Base-by-base conservation (phyloP, 2,797 vertebrate genomes). In the Pterois miles region DNA sequence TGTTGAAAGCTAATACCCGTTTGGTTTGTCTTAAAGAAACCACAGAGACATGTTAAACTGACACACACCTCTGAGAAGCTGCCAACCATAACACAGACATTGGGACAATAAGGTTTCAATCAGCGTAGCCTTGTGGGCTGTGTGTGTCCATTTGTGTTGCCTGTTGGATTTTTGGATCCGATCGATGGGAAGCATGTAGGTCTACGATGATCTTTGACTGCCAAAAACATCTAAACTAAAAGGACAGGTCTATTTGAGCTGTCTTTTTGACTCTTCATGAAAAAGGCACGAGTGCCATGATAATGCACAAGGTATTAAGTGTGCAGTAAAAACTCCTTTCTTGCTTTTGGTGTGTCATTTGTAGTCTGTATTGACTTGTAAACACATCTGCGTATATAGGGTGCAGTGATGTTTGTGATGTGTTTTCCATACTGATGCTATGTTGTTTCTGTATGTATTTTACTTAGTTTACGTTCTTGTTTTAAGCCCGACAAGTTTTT, bases 251-350 rank as follows among this genome's bases (percentile, higher is more conserved):
- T 20, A 20, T 48, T 23, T 33, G 8, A 48, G 22, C 46, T 40
- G 3, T 34, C 14, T 8, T 48, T 50, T 38, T 29, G 4, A 31
- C 36, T 70, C 13, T 23, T 46, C 43, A 46, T 0, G 18, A 20
- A 0, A 46, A 0, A 46, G 43, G 43, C 43, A 1, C 20, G 43
- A 46, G 20, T 46, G 43, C 18, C 43, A 46, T 16, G 1, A 46
- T 46, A 46, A 46, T 46, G 43, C 16, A 1, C 18, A 20, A 46
- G 43, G 18, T 3, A 9, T 46, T n/a, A n/a, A n/a, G n/a, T n/a
- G n/a, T n/a, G n/a, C n/a, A n/a, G n/a, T n/a, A n/a, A n/a, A n/a
- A n/a, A n/a, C n/a, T n/a, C n/a, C n/a, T n/a, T n/a, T n/a, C n/a
- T n/a, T n/a, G n/a, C n/a, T n/a, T n/a, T n/a, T n/a, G n/a, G n/a